A percentile compares a stretch with the other conserved stretches of the same genome.
These are phyloP conservation scores for Poicephalus gulielmi DNA, from an alignment of 2,113 vertebrate genomes.

Conservation along the genomic window DNA sequence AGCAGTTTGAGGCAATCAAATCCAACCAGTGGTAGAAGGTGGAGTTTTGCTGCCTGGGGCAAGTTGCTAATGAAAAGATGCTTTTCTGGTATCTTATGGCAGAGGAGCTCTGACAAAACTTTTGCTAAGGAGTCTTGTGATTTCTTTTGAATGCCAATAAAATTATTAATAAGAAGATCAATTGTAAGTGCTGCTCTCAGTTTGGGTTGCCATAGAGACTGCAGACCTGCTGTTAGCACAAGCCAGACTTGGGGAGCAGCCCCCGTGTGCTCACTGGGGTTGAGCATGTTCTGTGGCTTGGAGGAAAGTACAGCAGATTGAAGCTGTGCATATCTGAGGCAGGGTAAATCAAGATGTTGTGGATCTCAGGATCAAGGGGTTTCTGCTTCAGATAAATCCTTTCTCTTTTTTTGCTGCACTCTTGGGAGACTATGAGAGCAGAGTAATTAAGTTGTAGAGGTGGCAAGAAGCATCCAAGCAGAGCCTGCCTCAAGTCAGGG, in stretches of 20 bases:
- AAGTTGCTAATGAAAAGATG: background rate
- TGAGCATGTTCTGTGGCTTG: background rate
- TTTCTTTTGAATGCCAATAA: background rate
- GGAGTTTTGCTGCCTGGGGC: background rate
- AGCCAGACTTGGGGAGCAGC: background rate
- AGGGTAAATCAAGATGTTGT: background rate
- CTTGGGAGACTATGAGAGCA: background rate
- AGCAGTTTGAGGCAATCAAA: background rate
- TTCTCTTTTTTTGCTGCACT: background rate
- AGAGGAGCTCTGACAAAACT: background rate
- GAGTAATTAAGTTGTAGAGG: background rate
- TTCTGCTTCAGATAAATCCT: background rate
- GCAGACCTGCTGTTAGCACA: background rate
- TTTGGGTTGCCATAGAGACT: conserved; percentile 19
- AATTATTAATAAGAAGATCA: background rate
- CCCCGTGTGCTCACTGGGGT: background rate
- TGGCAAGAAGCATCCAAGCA: background rate
- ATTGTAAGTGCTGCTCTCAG: background rate
- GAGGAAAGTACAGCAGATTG: background rate
- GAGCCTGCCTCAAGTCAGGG: background rate
- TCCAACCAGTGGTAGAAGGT: background rate
- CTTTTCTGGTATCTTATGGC: background rate
- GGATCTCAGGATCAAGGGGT: background rate
- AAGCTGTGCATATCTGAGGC: background rate
- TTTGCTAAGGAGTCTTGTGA: background rate